Percentiles rank a stretch among this genome's conserved stretches.
phyloP scores from a whole-genome alignment of 2,797 vertebrate genomes.

The Esox masquinongy region DNA sequence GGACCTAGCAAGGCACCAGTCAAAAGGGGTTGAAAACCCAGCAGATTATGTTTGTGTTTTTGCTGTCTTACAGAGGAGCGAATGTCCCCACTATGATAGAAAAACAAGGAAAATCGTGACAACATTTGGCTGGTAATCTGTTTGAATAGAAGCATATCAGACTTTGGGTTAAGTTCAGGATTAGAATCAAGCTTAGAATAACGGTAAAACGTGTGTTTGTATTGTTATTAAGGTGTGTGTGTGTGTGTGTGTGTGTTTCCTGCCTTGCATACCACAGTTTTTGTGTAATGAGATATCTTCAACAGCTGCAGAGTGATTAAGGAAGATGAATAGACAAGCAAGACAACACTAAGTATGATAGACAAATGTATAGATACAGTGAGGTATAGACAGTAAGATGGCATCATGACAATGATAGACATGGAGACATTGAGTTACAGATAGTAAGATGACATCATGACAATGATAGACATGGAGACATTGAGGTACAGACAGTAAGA shows the following conservation, averaged over 20 bases:
- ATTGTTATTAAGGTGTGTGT: not conserved
- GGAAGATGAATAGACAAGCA: not conserved
- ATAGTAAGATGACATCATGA: not conserved
- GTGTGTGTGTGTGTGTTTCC: not conserved
- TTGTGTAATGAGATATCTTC: not conserved
- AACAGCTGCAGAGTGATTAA: not conserved
- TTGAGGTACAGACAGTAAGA: not conserved
- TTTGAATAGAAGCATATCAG: no score
- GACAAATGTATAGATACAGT: no score
- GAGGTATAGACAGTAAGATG: not conserved
- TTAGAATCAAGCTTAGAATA: no score
- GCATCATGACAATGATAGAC: not conserved
- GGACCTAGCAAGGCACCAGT: slow-evolving; percentile 18
- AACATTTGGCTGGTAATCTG: no score
- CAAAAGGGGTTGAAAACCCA: slow-evolving; percentile 7
- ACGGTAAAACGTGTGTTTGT: no score
- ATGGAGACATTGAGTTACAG: not conserved
- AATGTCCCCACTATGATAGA: no score
- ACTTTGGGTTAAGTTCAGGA: no score
- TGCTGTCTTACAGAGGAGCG: no score
- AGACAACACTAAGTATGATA: no score
- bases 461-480: not conserved
- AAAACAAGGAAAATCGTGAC: no score
- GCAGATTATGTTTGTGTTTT: not conserved
- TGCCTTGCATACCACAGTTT: not conserved